Evolutionary conservation across 2,113 vertebrate genomes (phyloP), one percentile per base, ranked within the genome.

Genomic region (Salvelinus sp.): DNA sequence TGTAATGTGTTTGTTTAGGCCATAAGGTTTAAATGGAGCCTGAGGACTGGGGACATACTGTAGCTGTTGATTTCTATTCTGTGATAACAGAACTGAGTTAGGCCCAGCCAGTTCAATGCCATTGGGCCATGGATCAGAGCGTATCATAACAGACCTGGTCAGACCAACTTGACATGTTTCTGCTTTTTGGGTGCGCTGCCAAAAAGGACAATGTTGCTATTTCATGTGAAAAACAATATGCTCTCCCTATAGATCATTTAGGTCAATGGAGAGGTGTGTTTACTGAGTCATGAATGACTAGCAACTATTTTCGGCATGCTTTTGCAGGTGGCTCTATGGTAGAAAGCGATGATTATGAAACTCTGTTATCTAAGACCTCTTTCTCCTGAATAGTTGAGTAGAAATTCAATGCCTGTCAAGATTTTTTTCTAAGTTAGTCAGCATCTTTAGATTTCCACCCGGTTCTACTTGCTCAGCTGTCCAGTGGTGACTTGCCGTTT

Each of bases 41-140:
- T 48, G 58, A 20, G 73, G 72, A 65, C 73, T 38, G 65, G 18
- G 69, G 72, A 65, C 73, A 57, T 69, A 25, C 25, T 25, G 25
- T 25, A 44, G 65, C 44, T 69, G 25, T 30, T 72, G 70, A 76
- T 79, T 60, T 71, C 47, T 28, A 7, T n/a, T 23, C 28, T 14
- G 20, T 44, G 76, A 79, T 82, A 76, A 76, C 63, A 44, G 57
- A 58, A 65, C 54, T 22, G 47, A 69, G 58, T 76, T 76, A 73
- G 48, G 12, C 12, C 48, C 48, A 50, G 38, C 20, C 23, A 28
- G 18, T 18, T 58, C 13, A 57, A 73, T 25, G 28, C 64, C 72
- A 70, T 57, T 25, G 65, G 38, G 25, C 14, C 30, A 44, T 74
- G 50, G 50, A 54, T 28, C 14, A 66, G 23, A 13, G 63, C 18